phyloP scores from a whole-genome alignment of 2,888 invertebrate species.

The Xestia c-nigrum region DNA sequence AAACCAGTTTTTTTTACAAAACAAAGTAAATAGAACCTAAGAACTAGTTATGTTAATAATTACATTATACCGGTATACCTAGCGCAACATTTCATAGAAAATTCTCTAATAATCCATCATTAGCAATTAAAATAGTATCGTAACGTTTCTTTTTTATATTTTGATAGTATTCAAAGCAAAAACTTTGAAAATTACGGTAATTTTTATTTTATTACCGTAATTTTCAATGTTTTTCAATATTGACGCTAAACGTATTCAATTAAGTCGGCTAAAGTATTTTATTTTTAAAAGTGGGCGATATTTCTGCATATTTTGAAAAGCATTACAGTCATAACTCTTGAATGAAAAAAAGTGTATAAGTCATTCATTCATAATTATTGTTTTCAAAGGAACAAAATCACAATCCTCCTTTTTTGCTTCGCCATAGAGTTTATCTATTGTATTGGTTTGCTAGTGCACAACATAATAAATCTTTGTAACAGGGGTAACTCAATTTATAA shows the following conservation, averaged over 20 bases:
- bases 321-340: background rate
- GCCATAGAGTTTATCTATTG: background rate
- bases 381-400: background rate
- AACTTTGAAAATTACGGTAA: no score
- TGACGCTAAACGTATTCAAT: background rate
- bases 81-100: background rate
- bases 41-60: background rate
- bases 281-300: background rate
- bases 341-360: background rate
- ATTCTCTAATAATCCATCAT: background rate
- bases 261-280: background rate
- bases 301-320: background rate
- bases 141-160: background rate
- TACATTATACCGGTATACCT: constrained; percentile 11
- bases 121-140: background rate
- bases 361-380: background rate
- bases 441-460: no score
- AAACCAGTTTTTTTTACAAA: constrained; percentile 11
- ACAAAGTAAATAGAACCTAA: background rate
- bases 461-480: no score
- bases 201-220: no score
- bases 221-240: no score
- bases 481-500: background rate
- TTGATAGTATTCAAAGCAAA: background rate
- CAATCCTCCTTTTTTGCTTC: background rate